Percentiles rank a stretch among this genome's conserved stretches.
Evolutionary conservation across 2,797 vertebrate species (phyloP).

Genomic region (Chelon labrosus): DNA sequence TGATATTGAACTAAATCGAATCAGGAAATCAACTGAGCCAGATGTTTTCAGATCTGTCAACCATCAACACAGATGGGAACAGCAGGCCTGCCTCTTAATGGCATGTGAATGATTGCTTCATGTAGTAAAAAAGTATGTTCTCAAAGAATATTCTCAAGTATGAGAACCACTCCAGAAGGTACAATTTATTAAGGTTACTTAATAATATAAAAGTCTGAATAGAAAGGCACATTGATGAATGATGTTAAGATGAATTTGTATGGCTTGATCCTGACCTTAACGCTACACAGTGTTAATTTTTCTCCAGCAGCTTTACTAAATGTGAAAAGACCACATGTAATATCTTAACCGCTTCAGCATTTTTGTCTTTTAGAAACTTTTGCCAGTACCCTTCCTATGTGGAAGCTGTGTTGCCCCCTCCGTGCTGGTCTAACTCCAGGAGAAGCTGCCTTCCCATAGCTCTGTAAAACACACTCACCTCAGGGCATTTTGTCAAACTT

Average conservation of each 20-base stretch:
- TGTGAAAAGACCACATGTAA: not conserved
- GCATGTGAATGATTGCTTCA: too few species aligned
- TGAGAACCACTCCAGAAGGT: too few species aligned
- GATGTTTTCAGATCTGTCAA: too few species aligned
- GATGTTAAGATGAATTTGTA: not conserved
- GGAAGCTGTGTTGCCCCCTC: conserved; percentile 35
- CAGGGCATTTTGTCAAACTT: conserved; percentile 77
- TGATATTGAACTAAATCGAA: too few species aligned
- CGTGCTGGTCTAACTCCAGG: conserved; percentile 26
- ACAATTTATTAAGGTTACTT: too few species aligned
- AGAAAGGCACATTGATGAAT: not conserved
- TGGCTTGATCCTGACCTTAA: not conserved
- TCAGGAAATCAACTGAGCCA: too few species aligned
- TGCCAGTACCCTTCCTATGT: conserved; percentile 45
- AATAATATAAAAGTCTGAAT: not conserved
- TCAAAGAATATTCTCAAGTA: too few species aligned
- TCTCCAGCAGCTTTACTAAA: not conserved
- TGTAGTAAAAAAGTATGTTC: too few species aligned
- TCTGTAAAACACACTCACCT: conserved; percentile 69
- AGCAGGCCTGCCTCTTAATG: too few species aligned
- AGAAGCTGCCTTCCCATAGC: conserved; percentile 52
- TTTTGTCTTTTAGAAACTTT: conserved; percentile 62
- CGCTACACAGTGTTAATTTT: not conserved
- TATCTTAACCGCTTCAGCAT: not conserved
- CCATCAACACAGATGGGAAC: too few species aligned